Base-by-base conservation (phyloP, 2,888 invertebrate species). In the Holacanthella duospinosa region DNA sequence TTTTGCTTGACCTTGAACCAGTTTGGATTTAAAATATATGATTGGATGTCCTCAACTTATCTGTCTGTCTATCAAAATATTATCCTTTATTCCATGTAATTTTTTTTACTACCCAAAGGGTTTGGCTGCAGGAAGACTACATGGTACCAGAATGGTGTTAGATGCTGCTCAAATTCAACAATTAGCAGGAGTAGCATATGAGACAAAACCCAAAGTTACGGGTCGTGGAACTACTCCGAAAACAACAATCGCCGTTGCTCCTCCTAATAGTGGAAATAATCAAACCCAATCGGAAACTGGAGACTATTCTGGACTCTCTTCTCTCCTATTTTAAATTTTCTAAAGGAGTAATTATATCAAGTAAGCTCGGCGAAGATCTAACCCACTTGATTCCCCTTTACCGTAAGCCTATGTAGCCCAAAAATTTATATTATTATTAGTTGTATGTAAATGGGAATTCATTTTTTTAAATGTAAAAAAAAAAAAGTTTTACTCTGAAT, bases 161-260 rank as follows among this genome's bases (percentile, higher is more conserved):
- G 70, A 69, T 44, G 66, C 72, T 25, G 65, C 66, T 21, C 72
- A 72, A 55, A 59, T 72, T 2, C 70, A 71, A 43, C 72, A 71
- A 44, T 21, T 72, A 16, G 68, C 68, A n/a, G 67, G 65, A 1
- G 68, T 65, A 9, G 66, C 67, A 12, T 64, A 66, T 4, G 61
- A 59, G 1, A 59, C 4, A 9, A 48, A 48, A 48, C 48, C n/a
- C 4, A 16, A 9, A 60, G 59, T 19, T 28, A 27, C 61, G 4
- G 28, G 36, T 21, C 25, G 43, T 43, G 3, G 25, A 55, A 48
- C 16, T 21, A 48, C 48, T 21, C 19, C 19, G 21, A 48, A 48
- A 48, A 48, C 48, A 9, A 48, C 48, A 21, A 48, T 48, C 21
- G n/a, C 48, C 19, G 48, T 48, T 21, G n/a, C 48, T 21, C n/a